A percentile compares a stretch with the other conserved stretches of the same genome.
These are phyloP conservation scores for Phrynocephalus versicolor DNA, from an alignment of 2,113 vertebrate species.

Conservation along the genomic window DNA sequence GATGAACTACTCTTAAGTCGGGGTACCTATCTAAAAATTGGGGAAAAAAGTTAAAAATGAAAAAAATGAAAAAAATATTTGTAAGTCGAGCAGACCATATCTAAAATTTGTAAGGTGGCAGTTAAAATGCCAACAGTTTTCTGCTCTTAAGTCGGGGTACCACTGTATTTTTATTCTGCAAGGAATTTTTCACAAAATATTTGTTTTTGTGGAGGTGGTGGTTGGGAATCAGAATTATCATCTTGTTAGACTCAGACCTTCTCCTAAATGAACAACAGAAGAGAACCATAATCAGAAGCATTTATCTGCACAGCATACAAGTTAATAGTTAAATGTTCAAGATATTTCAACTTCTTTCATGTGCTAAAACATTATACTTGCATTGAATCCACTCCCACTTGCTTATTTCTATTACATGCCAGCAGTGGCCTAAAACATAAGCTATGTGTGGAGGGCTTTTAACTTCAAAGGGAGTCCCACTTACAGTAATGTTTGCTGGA, in stretches of 20 bases:
- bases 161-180: no score
- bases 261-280: background rate
- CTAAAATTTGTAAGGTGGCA: no score
- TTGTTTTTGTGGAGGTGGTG: no score
- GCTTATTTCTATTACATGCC: background rate
- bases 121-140: no score
- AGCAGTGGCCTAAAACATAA: background rate
- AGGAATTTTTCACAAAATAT: background rate
- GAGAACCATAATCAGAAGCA: background rate
- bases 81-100: no score
- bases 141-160: no score
- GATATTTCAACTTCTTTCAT: background rate
- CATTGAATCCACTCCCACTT: background rate
- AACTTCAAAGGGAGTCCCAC: slow-evolving; percentile 28
- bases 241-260: background rate
- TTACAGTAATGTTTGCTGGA: slow-evolving; percentile 7
- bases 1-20: no score
- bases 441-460: background rate
- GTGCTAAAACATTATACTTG: background rate
- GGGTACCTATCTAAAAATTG: no score
- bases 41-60: no score
- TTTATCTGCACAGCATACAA: background rate
- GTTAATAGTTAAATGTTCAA: background rate
- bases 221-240: background rate
- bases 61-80: no score